A percentile compares a stretch with the other conserved stretches of the same genome.
These are phyloP conservation scores for Lagorchestes hirsutus DNA, from an alignment of 2,797 vertebrate species.

Conservation along the genomic window DNA sequence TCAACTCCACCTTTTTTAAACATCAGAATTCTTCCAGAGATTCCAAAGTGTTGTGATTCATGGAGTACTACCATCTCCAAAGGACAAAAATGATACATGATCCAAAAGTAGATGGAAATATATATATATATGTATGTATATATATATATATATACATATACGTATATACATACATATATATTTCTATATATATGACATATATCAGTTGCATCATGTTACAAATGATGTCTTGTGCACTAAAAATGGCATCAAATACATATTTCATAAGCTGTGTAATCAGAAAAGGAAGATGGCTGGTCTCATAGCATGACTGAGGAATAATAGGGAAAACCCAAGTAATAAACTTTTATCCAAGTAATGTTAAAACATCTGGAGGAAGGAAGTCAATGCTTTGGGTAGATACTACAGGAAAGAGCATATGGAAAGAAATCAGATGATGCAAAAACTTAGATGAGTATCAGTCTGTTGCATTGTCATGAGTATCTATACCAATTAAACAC, in stretches of 20 bases:
- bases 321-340: not conserved
- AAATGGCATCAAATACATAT: not conserved
- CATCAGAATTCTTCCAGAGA: not conserved
- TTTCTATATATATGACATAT: no score
- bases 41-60: not conserved
- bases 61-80: not conserved
- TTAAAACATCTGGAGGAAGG: not conserved
- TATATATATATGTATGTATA: no score
- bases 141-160: no score
- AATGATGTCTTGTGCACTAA: not conserved
- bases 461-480: not conserved
- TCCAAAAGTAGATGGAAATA: not conserved
- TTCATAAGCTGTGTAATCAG: not conserved
- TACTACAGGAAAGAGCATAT: not conserved
- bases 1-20: not conserved
- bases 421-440: not conserved
- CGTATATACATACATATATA: no score
- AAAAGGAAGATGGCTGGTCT: not conserved
- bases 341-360: not conserved
- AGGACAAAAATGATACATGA: not conserved
- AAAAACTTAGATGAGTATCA: not conserved
- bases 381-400: not conserved
- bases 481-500: not conserved
- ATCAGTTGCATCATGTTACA: not conserved
- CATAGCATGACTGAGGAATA: not conserved